Evolutionary conservation across 2,888 invertebrate species (phyloP), one percentile per base, ranked within the genome.

Genomic region (Allygus modestus): DNA sequence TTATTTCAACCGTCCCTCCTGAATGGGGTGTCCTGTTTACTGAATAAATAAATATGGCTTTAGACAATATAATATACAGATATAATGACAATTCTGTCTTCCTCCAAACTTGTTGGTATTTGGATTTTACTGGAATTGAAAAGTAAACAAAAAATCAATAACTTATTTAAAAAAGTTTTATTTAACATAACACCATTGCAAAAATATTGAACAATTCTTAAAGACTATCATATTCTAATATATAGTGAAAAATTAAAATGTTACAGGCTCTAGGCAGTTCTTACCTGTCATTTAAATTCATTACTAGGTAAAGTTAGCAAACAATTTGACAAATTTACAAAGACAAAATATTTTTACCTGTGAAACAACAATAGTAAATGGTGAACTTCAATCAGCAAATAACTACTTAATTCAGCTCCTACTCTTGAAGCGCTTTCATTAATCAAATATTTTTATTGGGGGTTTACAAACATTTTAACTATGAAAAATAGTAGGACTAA

Each of bases 161-260:
- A 15, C 65, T 65, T 65, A 65, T 65, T 31, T 58, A 28, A 15
- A 65, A 26, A 65, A 65, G 23, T 65, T 65, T 65, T 65, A 65
- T 65, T 65, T 31, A 65, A 65, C 65, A 65, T 65, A 65, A 65
- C 65, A 65, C 65, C 65, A 65, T 65, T 65, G 65, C 65, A 65
- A 65, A 65, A 65, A 65, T 65, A 65, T 65, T 65, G 65, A 65
- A 65, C 65, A 65, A 65, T 65, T 65, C 65, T 65, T 65, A 65
- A 28, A 65, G 65, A 65, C 65, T 65, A 65, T 65, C 28, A 65
- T 17, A 31, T 65, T 65, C 0, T 65, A 65, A 15, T 28, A 65
- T 28, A 28, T 54, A 54, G 31, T 65, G 26, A 65, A 28, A 58
- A 58, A 31, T 31, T 2, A 54, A 54, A 65, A 28, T 31, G 28